Percentiles rank a stretch among this genome's conserved stretches.
Conservation (phyloP, 2,888 invertebrate genomes). For the Morpho helenor region DNA sequence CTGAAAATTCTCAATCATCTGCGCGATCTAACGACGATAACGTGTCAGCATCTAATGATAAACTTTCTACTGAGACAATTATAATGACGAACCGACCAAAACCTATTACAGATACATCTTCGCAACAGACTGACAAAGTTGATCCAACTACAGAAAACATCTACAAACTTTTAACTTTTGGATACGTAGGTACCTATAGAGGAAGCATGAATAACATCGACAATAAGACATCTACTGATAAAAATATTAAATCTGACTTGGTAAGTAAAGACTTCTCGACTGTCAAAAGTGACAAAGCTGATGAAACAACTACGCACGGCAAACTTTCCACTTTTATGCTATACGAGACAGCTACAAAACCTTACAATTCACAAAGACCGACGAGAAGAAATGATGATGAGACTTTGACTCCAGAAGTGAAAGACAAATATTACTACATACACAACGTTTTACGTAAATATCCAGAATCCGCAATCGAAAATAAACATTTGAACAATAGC, state of each 20-base stretch:
- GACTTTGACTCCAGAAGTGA: slow-evolving; percentile 34
- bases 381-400: slow-evolving; percentile 56
- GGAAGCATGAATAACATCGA: slow-evolving; percentile 35
- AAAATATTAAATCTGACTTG: slow-evolving; percentile 34
- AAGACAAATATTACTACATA: slow-evolving; percentile 64
- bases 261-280: slow-evolving; percentile 63
- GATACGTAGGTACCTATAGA: slow-evolving; percentile 70
- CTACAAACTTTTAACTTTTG: slow-evolving; percentile 70
- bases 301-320: slow-evolving; percentile 32
- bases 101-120: slow-evolving; percentile 30
- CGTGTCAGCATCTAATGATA: slow-evolving; percentile 28
- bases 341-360: slow-evolving; percentile 64
- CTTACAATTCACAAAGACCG: slow-evolving; percentile 58
- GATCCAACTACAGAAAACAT: slow-evolving; percentile 56
- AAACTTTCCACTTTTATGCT: slow-evolving; percentile 66
- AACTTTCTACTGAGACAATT: slow-evolving; percentile 33
- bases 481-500: slow-evolving; percentile 28
- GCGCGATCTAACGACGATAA: slow-evolving; percentile 58
- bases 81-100: slow-evolving; percentile 24
- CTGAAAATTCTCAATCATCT: slow-evolving; percentile 50
- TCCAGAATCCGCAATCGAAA: slow-evolving; percentile 34
- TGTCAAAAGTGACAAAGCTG: slow-evolving; percentile 35
- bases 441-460: slow-evolving; percentile 67
- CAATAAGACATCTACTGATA: slow-evolving; percentile 25
- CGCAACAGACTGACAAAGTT: slow-evolving; percentile 29